Conservation (phyloP, 2,888 invertebrate species). For the Lithophane ornitopus region DNA sequence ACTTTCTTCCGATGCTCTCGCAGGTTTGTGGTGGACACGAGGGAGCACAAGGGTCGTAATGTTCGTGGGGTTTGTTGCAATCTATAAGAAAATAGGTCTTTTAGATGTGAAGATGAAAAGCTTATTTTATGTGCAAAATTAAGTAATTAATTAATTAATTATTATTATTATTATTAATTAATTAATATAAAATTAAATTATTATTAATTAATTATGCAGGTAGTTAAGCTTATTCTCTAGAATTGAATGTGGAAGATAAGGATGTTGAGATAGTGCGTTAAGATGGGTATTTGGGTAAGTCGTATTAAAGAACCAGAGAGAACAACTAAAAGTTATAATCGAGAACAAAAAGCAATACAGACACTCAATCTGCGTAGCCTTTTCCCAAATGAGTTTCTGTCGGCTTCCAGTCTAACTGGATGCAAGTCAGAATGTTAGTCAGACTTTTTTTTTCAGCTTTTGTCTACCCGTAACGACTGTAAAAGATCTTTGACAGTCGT, state of each 20-base stretch:
- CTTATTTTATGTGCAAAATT: background rate
- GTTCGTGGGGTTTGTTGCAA: constrained; percentile 54
- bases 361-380: too few relatives aligned
- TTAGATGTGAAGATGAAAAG: background rate
- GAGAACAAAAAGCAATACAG: background rate
- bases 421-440: too few relatives aligned
- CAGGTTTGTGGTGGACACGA: constrained; percentile 61
- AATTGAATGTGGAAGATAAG: too few relatives aligned
- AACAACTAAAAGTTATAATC: background rate
- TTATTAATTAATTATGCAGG: too few relatives aligned
- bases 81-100: background rate
- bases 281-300: background rate
- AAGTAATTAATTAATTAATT: too few relatives aligned
- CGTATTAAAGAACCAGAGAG: background rate
- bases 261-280: background rate
- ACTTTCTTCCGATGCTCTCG: constrained; percentile 47
- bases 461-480: too few relatives aligned
- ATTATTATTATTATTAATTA: too few relatives aligned
- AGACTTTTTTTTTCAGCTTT: too few relatives aligned
- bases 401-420: too few relatives aligned
- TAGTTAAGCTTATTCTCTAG: background rate
- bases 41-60: constrained; percentile 50
- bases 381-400: too few relatives aligned
- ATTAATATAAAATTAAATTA: too few relatives aligned
- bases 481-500: too few relatives aligned